Conservation (phyloP, 2,797 vertebrate species). For the Loriculus beryllinus region DNA sequence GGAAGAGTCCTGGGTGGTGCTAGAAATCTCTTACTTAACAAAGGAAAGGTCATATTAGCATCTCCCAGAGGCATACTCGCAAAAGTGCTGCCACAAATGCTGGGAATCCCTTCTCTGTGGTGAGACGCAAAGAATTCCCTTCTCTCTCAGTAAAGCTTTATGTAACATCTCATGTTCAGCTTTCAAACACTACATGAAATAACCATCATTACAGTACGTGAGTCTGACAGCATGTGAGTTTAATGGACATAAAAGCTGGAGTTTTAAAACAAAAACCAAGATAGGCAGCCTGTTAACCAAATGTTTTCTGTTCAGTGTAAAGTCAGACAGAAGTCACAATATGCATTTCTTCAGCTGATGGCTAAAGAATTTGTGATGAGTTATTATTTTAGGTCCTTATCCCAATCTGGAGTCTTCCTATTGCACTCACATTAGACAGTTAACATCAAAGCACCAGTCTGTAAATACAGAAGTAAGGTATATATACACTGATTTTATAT, state of each 20-base stretch:
- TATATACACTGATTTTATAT: neutral
- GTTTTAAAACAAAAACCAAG: neutral
- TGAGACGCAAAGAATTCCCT: neutral
- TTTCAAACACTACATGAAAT: slow-evolving; percentile 10
- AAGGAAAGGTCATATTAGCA: slow-evolving; percentile 54
- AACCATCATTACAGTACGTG: neutral
- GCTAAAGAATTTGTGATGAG: neutral
- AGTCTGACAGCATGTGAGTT: neutral
- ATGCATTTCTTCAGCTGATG: neutral
- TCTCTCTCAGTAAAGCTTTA: neutral
- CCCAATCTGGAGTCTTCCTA: neutral
- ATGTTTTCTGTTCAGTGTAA: neutral
- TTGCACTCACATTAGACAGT: neutral
- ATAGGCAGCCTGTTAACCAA: neutral
- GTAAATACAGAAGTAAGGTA: neutral
- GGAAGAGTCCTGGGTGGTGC: neutral
- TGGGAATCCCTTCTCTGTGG: neutral
- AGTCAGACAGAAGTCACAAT: neutral
- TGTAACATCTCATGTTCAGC: neutral
- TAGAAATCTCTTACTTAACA: slow-evolving; percentile 46
- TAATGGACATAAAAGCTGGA: neutral
- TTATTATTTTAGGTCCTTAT: neutral
- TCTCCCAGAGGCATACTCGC: neutral
- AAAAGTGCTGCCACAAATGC: neutral
- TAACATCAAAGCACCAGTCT: neutral